These are phyloP conservation scores for Drosophila kohkoa DNA, from an alignment of 1,140 invertebrate species.

Conservation along the genomic window DNA sequence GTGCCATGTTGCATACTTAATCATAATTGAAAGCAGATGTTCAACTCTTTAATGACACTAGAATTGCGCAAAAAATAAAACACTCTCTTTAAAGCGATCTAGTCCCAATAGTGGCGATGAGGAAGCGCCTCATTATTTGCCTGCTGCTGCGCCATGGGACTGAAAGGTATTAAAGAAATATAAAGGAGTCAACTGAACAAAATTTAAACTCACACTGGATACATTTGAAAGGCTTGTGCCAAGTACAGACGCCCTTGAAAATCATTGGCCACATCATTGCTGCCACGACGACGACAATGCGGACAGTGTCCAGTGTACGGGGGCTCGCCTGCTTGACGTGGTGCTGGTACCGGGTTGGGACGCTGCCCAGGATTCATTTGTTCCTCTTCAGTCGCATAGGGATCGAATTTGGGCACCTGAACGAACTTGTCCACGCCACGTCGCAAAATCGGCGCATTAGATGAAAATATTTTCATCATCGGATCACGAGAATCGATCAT, in stretches of 20 bases:
- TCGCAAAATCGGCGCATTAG: constrained; percentile 11
- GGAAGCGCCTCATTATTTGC: neutral
- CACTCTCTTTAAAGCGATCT: neutral
- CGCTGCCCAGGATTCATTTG: neutral
- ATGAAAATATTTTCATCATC: constrained; percentile 40
- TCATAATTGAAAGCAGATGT: constrained; percentile 59
- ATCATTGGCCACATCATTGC: constrained; percentile 32
- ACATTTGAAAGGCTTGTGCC: constrained; percentile 10
- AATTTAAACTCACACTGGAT: constrained; percentile 18
- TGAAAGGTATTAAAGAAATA: neutral
- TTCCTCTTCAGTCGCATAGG: constrained; percentile 10
- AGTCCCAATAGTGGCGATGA: constrained; percentile 20
- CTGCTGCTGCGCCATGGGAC: neutral
- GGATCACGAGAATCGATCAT: constrained; percentile 24
- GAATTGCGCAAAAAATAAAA: constrained; percentile 12
- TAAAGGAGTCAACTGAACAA: too few relatives aligned
- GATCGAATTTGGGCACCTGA: constrained; percentile 32
- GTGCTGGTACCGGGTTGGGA: neutral
- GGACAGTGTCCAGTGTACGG: constrained; percentile 22
- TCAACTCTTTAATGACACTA: constrained; percentile 29
- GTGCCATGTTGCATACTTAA: constrained; percentile 19
- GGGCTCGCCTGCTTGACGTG: constrained; percentile 17
- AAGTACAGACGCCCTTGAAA: constrained; percentile 17
- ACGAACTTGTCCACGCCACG: constrained; percentile 46
- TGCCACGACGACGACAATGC: constrained; percentile 34